These are phyloP conservation scores for Phalacrocorax brasilianus DNA, from an alignment of 2,113 vertebrate species.

Conservation along the genomic window DNA sequence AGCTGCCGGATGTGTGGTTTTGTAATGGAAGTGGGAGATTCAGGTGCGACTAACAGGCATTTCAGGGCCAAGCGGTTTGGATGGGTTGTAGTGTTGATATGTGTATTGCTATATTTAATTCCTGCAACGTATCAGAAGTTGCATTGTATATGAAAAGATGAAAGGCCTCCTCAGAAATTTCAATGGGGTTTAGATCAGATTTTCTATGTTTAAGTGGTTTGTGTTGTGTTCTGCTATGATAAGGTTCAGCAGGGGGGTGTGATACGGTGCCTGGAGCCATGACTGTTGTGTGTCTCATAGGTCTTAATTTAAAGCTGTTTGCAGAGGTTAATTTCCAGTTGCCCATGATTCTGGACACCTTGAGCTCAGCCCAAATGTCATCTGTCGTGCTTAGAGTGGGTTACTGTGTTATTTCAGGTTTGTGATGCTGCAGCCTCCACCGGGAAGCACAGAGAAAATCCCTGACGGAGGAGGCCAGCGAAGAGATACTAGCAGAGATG, in stretches of 20 bases:
- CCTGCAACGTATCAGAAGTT: neutral
- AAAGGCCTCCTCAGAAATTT: neutral
- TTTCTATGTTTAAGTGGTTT: neutral
- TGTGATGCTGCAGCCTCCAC: neutral
- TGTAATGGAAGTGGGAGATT: neutral
- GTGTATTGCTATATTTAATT: neutral
- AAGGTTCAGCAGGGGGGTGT: neutral
- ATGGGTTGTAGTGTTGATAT: neutral
- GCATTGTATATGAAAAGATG: neutral
- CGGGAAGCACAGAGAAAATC: neutral
- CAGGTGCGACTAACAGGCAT: neutral
- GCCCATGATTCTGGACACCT: neutral
- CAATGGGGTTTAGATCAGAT: neutral
- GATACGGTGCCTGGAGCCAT: neutral
- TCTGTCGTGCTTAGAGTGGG: neutral
- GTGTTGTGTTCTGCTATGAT: neutral
- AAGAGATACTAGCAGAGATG: neutral
- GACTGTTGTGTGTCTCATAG: neutral
- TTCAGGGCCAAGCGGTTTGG: neutral
- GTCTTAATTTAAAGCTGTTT: neutral
- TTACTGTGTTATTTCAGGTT: neutral
- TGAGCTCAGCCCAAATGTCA: neutral
- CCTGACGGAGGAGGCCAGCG: neutral
- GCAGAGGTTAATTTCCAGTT: constrained; percentile 17
- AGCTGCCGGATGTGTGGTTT: neutral